Base-by-base conservation (phyloP, 2,113 vertebrate genomes). In the Pachypanchax playfairii region DNA sequence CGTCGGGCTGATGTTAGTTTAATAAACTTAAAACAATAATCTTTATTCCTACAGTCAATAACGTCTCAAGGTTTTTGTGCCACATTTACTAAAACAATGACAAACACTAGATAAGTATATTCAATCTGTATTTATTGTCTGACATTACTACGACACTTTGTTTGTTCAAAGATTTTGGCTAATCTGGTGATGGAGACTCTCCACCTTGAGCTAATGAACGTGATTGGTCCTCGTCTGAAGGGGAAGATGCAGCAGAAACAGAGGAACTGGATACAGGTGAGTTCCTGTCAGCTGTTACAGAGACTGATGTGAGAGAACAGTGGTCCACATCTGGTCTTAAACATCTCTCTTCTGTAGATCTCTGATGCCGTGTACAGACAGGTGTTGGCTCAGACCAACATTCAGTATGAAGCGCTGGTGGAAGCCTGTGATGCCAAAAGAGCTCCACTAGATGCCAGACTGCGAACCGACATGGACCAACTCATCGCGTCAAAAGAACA, bases 401-500 rank as follows among this genome's bases (percentile, higher is more conserved):
- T 52, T 0, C 90, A 89, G 62, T 96, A 95, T 0, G 91, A 93
- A 0, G 90, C 90, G 0, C 78, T 86, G 0, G 80, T 87, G 15
- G 83, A 92, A 57, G 67, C 85, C 44, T 95, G 95, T 0, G 93
- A 96, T 65, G 79, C 65, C 73, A 88, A 92, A 63, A 85, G 85
- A 42, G 89, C 82, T 0, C 83, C 73, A 18, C 90, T 98, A 90
- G 94, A 97, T 59, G 89, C 93, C 10, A 79, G 88, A 47, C 95
- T 98, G 69, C 92, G 97, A 47, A 97, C 96, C 0, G 94, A 99
- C 87, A 97, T 99, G 96, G 97, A 99, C 91, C 97, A 99, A 89
- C 93, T 99, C 74, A 93, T 98, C 86, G 92, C 95, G 12, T 96
- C 96, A 4, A 98, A 98, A 79, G 97, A 99, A 65, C 97, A 99